Evolutionary conservation across 2,888 invertebrate species (phyloP).

Genomic region (Nymphalis urticae): DNA sequence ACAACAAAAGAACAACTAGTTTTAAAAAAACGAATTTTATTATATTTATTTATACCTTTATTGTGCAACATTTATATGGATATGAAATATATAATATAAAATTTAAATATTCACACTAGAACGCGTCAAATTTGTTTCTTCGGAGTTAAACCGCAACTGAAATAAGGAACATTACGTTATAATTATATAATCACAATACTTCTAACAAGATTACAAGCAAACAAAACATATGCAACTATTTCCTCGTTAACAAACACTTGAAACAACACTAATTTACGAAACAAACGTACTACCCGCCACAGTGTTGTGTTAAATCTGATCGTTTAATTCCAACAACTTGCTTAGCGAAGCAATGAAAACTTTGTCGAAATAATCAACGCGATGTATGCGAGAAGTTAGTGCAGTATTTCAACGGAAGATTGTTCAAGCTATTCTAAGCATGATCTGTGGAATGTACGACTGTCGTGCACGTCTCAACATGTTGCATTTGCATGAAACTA

Average conservation of each 20-base stretch:
- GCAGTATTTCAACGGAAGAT: neutral
- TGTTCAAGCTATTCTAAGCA: neutral
- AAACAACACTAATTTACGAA: constrained; percentile 9
- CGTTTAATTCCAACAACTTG: constrained; percentile 12
- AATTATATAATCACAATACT: neutral
- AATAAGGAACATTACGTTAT: no score
- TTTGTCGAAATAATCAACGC: constrained; percentile 14
- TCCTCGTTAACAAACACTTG: neutral
- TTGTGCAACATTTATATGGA: no score
- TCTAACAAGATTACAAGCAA: neutral
- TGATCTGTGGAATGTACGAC: neutral
- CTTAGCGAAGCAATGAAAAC: constrained; percentile 14
- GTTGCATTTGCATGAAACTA: neutral
- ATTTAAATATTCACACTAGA: no score
- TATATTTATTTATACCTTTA: no score
- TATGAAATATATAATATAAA: no score
- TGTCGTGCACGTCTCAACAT: neutral
- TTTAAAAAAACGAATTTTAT: no score
- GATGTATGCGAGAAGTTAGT: constrained; percentile 16
- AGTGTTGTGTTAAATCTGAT: constrained; percentile 16
- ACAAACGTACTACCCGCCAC: constrained; percentile 6
- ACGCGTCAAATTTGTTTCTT: no score
- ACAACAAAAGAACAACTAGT: no score
- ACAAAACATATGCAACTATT: constrained; percentile 1
- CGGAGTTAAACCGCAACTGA: no score